These are phyloP conservation scores for Lasioglossum albipes DNA, from an alignment of 1,140 invertebrate species.

Conservation along the genomic window DNA sequence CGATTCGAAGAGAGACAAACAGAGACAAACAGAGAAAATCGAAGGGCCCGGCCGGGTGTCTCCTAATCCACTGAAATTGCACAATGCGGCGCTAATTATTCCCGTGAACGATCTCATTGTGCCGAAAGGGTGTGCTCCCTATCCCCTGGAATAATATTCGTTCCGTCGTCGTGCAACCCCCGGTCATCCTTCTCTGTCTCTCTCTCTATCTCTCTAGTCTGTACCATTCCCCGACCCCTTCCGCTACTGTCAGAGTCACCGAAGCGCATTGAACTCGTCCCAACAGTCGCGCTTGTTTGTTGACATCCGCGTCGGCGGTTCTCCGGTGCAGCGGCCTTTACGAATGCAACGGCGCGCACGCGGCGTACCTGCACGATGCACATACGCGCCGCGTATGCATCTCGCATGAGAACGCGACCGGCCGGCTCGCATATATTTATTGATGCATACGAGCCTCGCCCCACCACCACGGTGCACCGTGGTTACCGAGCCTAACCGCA, in stretches of 20 bases:
- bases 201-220: background rate
- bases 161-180: background rate
- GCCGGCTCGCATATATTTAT: constrained; percentile 49
- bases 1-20: background rate
- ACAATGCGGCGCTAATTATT: background rate
- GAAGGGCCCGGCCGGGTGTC: background rate
- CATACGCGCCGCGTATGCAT: constrained; percentile 46
- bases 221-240: constrained; percentile 8
- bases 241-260: constrained; percentile 58
- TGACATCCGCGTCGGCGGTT: constrained; percentile 50
- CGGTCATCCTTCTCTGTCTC: background rate
- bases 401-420: constrained; percentile 63
- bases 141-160: background rate
- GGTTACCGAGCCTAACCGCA: background rate
- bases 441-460: constrained; percentile 1
- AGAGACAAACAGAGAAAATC: background rate
- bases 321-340: constrained; percentile 52
- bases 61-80: background rate
- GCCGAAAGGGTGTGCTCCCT: background rate
- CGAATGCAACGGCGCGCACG: constrained; percentile 46
- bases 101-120: background rate
- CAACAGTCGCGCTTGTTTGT: constrained; percentile 61
- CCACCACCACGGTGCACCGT: background rate
- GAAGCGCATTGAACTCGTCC: constrained; percentile 62
- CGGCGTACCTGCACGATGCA: constrained; percentile 28